Evolutionary conservation across 2,113 vertebrate species (phyloP).

Genomic region (rabbit (Oryctolagus cuniculus)): mOryCun1.1 NC_091432.1:57306501-57307000

Average conservation of each 20-base stretch:
- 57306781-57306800: slow-evolving; percentile 32
- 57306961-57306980: too few species aligned
- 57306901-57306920: too few species aligned
- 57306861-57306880: too few species aligned
- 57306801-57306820: slow-evolving; percentile 17
- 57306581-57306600: neutral
- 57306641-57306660: slow-evolving; percentile 31
- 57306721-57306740: neutral
- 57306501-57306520: too few species aligned
- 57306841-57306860: too few species aligned
- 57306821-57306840: neutral
- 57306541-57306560: too few species aligned
- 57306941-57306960: too few species aligned
- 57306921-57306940: too few species aligned
- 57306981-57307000: too few species aligned
- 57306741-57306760: neutral
- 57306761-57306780: slow-evolving; percentile 29
- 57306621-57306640: neutral
- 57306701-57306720: neutral
- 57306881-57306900: too few species aligned
- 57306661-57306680: slow-evolving; percentile 21
- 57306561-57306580: too few species aligned
- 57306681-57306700: neutral
- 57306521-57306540: too few species aligned
- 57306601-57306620: neutral